Evolutionary conservation across 2,113 vertebrate species (phyloP).

Genomic region (Halcyon malimbica): DNA sequence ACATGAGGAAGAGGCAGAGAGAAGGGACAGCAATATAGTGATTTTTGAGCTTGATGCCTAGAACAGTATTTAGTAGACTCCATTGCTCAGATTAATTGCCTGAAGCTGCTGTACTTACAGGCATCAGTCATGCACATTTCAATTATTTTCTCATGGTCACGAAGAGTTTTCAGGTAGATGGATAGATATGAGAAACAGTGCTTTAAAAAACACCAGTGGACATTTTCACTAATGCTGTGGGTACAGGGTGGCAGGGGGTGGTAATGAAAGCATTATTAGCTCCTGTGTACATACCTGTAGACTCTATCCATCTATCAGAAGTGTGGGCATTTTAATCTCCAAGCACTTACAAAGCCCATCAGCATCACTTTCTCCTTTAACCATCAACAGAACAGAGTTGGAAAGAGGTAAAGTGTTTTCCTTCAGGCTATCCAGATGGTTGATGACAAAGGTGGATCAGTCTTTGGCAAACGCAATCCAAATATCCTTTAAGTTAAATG

Average conservation of each 20-base stretch:
- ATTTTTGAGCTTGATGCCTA: background rate
- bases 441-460: background rate
- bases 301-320: background rate
- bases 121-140: background rate
- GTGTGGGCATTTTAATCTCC: background rate
- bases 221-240: background rate
- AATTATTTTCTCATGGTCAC: background rate
- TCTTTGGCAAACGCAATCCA: background rate
- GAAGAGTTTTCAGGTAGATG: background rate
- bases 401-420: background rate
- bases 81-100: background rate
- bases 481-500: background rate
- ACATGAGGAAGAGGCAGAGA: background rate
- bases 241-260: background rate
- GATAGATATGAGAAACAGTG: background rate
- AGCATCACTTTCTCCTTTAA: background rate
- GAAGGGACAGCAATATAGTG: background rate
- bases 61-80: background rate
- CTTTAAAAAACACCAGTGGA: background rate
- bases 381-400: background rate
- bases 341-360: background rate
- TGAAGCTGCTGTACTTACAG: background rate
- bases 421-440: background rate
- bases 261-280: slow-evolving; percentile 5
- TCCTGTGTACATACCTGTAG: background rate